Conservation (phyloP, 2,113 vertebrate species). For the Channa maculata region DNA sequence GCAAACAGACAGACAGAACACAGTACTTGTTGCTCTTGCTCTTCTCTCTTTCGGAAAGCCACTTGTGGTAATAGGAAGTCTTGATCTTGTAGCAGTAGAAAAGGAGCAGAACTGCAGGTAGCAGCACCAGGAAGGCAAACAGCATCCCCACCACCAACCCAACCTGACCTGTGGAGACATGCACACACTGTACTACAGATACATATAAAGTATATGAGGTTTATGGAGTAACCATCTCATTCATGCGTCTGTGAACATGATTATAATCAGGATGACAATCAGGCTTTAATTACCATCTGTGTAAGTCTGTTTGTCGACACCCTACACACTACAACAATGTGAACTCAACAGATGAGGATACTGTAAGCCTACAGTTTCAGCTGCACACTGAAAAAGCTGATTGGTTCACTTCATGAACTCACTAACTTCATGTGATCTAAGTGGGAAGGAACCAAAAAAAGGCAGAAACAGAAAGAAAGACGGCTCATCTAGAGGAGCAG, state of each 20-base stretch:
- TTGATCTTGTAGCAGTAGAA: constrained; percentile 88
- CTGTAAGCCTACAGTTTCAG: too few relatives aligned
- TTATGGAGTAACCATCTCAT: not conserved
- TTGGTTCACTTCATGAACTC: too few relatives aligned
- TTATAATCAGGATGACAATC: too few relatives aligned
- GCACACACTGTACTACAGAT: not conserved
- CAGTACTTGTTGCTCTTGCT: constrained; percentile 75
- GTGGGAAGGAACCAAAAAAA: too few relatives aligned
- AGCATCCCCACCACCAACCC: constrained; percentile 81
- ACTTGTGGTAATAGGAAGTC: constrained; percentile 80
- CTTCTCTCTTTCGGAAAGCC: constrained; percentile 82
- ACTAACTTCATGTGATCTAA: too few relatives aligned
- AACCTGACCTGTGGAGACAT: constrained; percentile 77
- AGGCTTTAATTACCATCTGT: not conserved
- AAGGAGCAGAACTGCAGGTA: constrained; percentile 81
- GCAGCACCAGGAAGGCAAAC: constrained; percentile 87
- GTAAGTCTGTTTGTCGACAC: not conserved
- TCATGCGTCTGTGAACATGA: not conserved
- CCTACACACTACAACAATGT: not conserved
- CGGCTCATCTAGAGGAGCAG: too few relatives aligned
- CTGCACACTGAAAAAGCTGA: too few relatives aligned
- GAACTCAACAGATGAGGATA: not conserved
- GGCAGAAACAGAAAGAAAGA: too few relatives aligned
- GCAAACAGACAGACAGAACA: not conserved
- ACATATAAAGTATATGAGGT: too few relatives aligned